Evolutionary conservation across 53 echinoderm and acorn worm species (phyloP).

Genomic region (Luidia sarsii): DNA sequence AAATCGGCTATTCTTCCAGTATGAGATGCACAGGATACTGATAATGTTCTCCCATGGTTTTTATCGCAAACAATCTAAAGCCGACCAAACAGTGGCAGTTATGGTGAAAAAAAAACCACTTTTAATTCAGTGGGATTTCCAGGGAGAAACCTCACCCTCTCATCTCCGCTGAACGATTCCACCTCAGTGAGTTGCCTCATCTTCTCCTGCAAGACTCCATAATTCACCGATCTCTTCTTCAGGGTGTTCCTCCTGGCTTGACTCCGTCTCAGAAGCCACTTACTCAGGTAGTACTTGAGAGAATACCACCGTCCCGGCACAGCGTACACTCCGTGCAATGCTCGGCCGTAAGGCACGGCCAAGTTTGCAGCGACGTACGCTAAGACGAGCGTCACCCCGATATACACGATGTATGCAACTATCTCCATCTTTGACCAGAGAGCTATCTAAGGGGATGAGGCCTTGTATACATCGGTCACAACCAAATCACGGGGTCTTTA

Average conservation of each 20-base stretch:
- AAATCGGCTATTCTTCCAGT: no score
- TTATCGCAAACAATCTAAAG: no score
- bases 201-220: slow-evolving; percentile 14
- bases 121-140: no score
- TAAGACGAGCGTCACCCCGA: slow-evolving; percentile 5
- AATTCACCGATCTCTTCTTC: slow-evolving; percentile 12
- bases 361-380: slow-evolving; percentile 41
- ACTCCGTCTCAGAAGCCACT: slow-evolving; percentile 2
- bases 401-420: not conserved
- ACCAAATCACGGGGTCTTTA: no score
- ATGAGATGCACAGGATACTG: no score
- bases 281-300: slow-evolving; percentile 22
- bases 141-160: slow-evolving; percentile 4
- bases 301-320: slow-evolving; percentile 62
- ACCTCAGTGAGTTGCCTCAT: slow-evolving; percentile 13
- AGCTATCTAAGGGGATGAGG: no score
- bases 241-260: slow-evolving; percentile 10
- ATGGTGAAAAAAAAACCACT: no score
- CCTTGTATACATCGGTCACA: no score
- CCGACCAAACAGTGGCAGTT: no score
- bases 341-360: slow-evolving; percentile 20
- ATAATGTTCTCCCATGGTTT: no score
- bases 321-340: slow-evolving; percentile 55
- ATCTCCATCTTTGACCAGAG: slow-evolving; percentile 22
- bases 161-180: slow-evolving; percentile 36